Evolutionary conservation across 2,113 vertebrate species (phyloP), one percentile per base, ranked within the genome.

Genomic region (Heloderma charlesbogerti): DNA sequence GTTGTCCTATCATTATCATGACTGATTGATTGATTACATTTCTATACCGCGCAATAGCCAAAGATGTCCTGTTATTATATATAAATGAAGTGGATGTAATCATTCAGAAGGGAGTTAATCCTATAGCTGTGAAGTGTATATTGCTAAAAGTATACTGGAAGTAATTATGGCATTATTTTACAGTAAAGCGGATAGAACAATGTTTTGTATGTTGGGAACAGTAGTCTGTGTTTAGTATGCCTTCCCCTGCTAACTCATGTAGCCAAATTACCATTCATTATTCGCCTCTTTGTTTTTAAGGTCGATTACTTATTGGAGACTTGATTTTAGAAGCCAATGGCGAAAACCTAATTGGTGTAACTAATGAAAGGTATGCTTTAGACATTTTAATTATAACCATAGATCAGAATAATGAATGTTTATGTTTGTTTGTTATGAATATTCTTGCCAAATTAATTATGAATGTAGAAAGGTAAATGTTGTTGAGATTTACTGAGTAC

Each of bases 291-390:
- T 94, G 71, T 40, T 92, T 92, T 94, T 40, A 94, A 99, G 98
- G 98, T 75, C 97, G 97, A 92, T 96, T 98, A 92, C 97, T 97
- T 94, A 95, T 98, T 90, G 98, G 98, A 0, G 98, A 99, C 94
- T 97, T 98, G 6, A 98, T 99, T 96, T 95, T 98, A 95, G 98
- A 99, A 71, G 98, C 98, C 93, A 99, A 98, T 93, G 98, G 98
- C 93, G 95, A 98, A 96, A 98, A 98, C 92, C 95, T 99, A 95
- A 91, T 94, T 5, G 98, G 97, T 60, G 97, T 98, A 90, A 98
- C 98, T 91, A 98, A 98, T 48, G 98, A 99, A 88, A 98, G 98
- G 98, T 98, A 84, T 18, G 45, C 82, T 91, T 83, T 51, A 69
- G 10, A 43, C 85, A 63, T 13, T 27, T 87, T 51, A 31, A 71